Evolutionary conservation across 64 coral and sea anemone genomes (phyloP).

Genomic region (Porites australiensis): DNA sequence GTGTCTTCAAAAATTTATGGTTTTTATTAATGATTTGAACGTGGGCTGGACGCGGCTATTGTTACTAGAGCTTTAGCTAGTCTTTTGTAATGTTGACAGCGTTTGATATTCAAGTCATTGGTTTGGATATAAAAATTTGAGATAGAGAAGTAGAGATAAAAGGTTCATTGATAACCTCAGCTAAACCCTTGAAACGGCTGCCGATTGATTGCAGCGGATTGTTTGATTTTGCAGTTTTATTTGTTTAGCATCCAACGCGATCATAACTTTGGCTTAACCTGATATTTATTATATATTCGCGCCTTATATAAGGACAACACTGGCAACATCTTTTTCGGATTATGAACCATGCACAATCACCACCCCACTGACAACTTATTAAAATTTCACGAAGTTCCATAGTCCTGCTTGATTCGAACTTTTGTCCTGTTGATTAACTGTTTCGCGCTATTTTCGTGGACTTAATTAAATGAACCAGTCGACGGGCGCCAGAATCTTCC

Average conservation of each 20-base stretch:
- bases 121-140: neutral
- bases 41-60: neutral
- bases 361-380: neutral
- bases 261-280: constrained; percentile 24
- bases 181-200: neutral
- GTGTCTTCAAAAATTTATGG: constrained; percentile 55
- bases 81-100: neutral
- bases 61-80: neutral
- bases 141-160: neutral
- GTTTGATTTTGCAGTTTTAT: neutral
- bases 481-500: neutral
- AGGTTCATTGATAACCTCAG: too few relatives aligned
- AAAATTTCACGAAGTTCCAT: constrained; percentile 35
- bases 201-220: neutral
- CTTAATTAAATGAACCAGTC: constrained; percentile 40
- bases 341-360: constrained; percentile 14
- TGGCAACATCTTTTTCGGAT: neutral
- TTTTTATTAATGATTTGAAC: constrained; percentile 35
- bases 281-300: neutral
- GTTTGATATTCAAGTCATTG: neutral
- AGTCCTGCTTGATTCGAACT: neutral
- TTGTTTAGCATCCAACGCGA: neutral
- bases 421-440: constrained; percentile 48
- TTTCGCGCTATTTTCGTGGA: neutral
- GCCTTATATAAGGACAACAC: neutral